Percentiles rank a stretch among this genome's conserved stretches.
These are phyloP conservation scores for Caenorhabditis tropicalis DNA, from an alignment of 1,140 invertebrate species.

Conservation along the genomic window DNA sequence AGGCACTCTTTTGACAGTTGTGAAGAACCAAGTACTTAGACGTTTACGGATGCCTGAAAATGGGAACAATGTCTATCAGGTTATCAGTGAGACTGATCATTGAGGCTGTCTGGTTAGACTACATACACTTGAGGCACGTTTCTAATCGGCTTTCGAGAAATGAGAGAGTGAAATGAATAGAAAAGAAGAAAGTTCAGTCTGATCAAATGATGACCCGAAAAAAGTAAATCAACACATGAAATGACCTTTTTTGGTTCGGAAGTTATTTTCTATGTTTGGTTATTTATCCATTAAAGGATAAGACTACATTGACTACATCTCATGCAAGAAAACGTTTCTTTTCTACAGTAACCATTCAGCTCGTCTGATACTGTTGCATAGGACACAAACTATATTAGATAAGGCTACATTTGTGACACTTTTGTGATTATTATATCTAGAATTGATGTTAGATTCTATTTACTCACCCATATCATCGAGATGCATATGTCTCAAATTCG, in stretches of 20 bases:
- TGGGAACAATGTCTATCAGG: neutral
- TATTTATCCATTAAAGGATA: too few relatives aligned
- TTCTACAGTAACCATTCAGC: too few relatives aligned
- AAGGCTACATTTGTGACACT: neutral
- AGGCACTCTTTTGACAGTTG: conserved; percentile 47
- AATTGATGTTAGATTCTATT: neutral
- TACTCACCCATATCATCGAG: conserved; percentile 43
- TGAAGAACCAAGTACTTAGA: conserved; percentile 55
- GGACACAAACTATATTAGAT: neutral
- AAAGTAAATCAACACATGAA: neutral
- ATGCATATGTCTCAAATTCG: conserved; percentile 45
- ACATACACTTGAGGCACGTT: neutral
- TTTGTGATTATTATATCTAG: neutral
- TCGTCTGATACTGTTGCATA: too few relatives aligned
- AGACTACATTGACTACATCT: too few relatives aligned
- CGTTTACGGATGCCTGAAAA: conserved; percentile 37
- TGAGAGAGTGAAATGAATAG: neutral
- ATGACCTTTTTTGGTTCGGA: neutral
- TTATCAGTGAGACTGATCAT: neutral
- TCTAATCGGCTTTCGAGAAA: neutral
- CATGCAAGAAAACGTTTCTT: too few relatives aligned
- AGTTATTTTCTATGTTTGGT: too few relatives aligned
- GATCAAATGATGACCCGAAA: neutral
- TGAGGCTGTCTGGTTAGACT: conserved; percentile 3
- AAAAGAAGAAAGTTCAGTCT: neutral